Conservation (phyloP, 35 echinoderm and acorn worm genomes). For the Heliocidaris erythrogramma region DNA sequence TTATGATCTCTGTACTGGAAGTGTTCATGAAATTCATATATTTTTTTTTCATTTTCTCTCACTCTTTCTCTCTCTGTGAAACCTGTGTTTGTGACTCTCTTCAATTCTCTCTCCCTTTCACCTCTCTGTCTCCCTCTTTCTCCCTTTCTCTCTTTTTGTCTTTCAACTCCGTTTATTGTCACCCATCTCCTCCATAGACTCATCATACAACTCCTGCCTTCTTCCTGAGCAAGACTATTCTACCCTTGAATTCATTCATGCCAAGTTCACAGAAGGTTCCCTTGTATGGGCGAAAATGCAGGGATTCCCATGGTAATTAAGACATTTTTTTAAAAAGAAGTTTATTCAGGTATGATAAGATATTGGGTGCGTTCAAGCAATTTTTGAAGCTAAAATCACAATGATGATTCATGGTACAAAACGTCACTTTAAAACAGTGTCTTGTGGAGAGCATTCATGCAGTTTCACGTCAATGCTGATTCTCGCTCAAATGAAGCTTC, state of each 20-base stretch:
- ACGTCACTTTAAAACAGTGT: no score
- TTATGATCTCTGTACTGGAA: no score
- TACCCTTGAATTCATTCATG: constrained; percentile 74
- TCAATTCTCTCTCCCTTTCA: no score
- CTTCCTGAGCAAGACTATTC: constrained; percentile 74
- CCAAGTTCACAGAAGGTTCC: constrained; percentile 82
- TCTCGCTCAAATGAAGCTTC: no score
- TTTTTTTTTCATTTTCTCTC: neutral
- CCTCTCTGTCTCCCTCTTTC: neutral
- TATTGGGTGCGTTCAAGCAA: no score
- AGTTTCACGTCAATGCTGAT: no score
- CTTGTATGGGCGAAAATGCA: constrained; percentile 94
- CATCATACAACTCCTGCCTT: constrained; percentile 73
- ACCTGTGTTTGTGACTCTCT: no score
- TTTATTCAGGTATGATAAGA: no score
- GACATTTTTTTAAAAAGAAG: neutral
- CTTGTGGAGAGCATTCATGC: no score
- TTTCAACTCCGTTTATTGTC: neutral
- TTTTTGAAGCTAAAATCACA: no score
- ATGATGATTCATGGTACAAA: no score
- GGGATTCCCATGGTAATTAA: constrained; percentile 80
- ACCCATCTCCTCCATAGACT: constrained; percentile 61
- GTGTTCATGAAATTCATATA: no score
- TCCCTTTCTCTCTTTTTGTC: neutral
- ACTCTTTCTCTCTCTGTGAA: neutral